These are phyloP conservation scores for Semaprochilodus insignis DNA, from an alignment of 2,797 vertebrate species.

Conservation along the genomic window DNA sequence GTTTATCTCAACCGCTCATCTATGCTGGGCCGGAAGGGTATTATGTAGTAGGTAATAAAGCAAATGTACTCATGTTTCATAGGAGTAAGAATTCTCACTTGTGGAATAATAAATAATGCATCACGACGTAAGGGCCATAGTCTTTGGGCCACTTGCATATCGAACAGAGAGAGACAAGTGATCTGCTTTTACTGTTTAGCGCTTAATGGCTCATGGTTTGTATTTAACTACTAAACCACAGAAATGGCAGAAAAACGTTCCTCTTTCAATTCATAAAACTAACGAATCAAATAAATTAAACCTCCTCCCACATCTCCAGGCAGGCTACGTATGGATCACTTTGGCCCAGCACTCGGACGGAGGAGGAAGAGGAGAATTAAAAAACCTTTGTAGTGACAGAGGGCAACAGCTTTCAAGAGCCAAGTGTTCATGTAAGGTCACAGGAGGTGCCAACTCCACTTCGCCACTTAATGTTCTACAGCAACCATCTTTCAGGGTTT, in stretches of 20 bases:
- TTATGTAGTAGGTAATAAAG: background rate
- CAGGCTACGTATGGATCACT: background rate
- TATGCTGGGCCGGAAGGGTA: background rate
- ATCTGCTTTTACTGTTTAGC: background rate
- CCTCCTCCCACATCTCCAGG: background rate
- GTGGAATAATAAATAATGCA: background rate
- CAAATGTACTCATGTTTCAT: background rate
- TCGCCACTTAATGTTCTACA: slow-evolving; percentile 27
- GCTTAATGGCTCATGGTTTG: background rate
- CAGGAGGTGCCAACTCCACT: slow-evolving; percentile 31
- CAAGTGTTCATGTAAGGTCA: slow-evolving; percentile 5
- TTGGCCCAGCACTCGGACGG: background rate
- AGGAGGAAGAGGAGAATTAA: background rate
- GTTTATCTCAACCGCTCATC: background rate
- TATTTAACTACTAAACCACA: background rate
- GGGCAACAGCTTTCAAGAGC: slow-evolving; percentile 16
- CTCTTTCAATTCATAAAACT: background rate
- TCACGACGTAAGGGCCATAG: background rate
- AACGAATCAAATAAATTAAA: background rate
- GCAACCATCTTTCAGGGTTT: slow-evolving; percentile 30
- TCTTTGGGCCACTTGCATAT: background rate
- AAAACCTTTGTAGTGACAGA: slow-evolving; percentile 22
- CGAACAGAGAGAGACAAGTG: background rate
- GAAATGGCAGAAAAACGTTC: background rate
- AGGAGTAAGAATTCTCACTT: background rate